Evolutionary conservation across 1,140 invertebrate genomes (phyloP).

Genomic region (Proctacanthus coquilletti): DNA sequence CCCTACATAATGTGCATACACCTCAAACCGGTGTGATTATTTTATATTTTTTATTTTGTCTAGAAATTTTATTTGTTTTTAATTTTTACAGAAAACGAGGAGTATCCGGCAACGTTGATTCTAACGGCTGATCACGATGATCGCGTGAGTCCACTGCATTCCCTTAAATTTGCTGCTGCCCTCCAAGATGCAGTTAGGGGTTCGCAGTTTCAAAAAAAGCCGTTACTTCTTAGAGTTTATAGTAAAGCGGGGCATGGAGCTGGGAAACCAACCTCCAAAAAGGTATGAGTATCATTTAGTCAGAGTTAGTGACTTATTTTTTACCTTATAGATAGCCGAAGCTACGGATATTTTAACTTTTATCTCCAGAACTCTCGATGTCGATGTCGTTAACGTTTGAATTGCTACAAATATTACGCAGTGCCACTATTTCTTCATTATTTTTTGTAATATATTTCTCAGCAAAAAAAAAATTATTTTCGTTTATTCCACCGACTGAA

Average conservation of each 20-base stretch:
- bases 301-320: neutral
- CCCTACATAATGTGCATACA: conserved; percentile 77
- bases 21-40: conserved; percentile 37
- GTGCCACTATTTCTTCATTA: too few relatives aligned
- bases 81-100: conserved; percentile 21
- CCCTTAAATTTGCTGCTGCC: conserved; percentile 85
- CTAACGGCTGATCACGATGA: conserved; percentile 97
- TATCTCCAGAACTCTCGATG: conserved; percentile 56
- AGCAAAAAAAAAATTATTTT: too few relatives aligned
- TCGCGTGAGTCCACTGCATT: conserved; percentile 89
- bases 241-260: conserved; percentile 92
- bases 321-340: conserved; percentile 56
- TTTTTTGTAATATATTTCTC: too few relatives aligned
- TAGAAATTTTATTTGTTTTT: conserved; percentile 6
- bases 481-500: too few relatives aligned
- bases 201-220: conserved; percentile 59
- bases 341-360: conserved; percentile 76
- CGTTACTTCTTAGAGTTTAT: conserved; percentile 77
- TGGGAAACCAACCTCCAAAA: conserved; percentile 73
- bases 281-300: conserved; percentile 5
- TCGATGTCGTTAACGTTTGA: conserved; percentile 18
- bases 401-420: too few relatives aligned
- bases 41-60: conserved; percentile 4
- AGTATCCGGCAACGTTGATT: conserved; percentile 85
- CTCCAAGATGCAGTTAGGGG: conserved; percentile 62